phyloP scores from a whole-genome alignment of 1,140 invertebrate genomes.

The Telenomus remus region DNA sequence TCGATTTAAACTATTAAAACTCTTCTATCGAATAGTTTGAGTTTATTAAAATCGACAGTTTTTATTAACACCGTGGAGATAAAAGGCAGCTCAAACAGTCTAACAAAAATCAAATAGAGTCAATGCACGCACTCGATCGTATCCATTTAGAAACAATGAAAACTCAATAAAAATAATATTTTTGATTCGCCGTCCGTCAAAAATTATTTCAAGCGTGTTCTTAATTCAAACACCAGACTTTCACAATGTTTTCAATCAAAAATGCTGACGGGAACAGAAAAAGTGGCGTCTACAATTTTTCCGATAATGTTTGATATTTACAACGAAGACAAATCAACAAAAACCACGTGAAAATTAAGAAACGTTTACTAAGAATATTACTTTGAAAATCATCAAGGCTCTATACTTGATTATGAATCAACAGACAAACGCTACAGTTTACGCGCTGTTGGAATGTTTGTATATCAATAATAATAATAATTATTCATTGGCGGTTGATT shows the following conservation, averaged over 20 bases:
- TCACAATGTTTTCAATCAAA: slow-evolving; percentile 14
- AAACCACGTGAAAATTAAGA: no score
- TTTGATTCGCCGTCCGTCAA: slow-evolving; percentile 18
- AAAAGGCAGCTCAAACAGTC: no score
- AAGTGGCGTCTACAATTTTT: neutral
- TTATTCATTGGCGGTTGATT: slow-evolving; percentile 30
- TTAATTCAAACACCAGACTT: slow-evolving; percentile 8
- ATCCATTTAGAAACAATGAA: slow-evolving; percentile 8
- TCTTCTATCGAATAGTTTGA: no score
- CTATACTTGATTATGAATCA: neutral
- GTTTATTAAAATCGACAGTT: no score
- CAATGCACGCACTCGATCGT: slow-evolving; percentile 4
- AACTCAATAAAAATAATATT: slow-evolving; percentile 23
- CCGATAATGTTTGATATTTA: neutral
- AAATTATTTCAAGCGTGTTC: slow-evolving; percentile 3
- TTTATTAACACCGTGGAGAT: no score
- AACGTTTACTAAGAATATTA: no score
- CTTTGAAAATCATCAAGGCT: no score
- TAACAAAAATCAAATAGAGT: slow-evolving; percentile 8
- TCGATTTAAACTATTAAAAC: no score
- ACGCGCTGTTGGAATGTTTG: neutral
- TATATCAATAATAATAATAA: slow-evolving; percentile 4
- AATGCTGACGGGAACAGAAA: slow-evolving; percentile 5
- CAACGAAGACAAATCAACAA: no score
- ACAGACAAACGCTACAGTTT: neutral